Conservation (phyloP, 1,140 invertebrate species). For the Hermetia illucens region DNA sequence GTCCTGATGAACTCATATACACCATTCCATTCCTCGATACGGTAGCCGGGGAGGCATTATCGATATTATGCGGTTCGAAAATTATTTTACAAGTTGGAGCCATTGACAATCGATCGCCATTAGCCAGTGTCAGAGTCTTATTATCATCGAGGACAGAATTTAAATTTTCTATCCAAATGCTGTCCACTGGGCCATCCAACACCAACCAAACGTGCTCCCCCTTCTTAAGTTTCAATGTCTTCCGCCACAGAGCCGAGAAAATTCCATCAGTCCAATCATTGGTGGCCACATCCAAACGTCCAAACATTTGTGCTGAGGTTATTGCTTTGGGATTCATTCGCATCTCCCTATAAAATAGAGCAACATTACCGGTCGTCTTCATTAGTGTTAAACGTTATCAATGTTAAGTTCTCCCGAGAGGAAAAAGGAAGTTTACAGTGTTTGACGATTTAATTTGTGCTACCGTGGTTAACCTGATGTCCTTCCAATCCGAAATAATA, state of each 20-base stretch:
- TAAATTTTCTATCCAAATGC: slow-evolving; percentile 95
- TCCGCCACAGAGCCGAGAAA: slow-evolving; percentile 90
- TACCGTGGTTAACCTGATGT: too few species aligned
- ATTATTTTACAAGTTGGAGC: slow-evolving; percentile 86
- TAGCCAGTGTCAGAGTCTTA: slow-evolving; percentile 83
- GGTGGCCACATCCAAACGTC: slow-evolving; percentile 84
- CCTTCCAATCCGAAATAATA: too few species aligned
- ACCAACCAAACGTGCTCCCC: slow-evolving; percentile 85
- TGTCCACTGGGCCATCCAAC: slow-evolving; percentile 88
- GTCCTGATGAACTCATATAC: slow-evolving; percentile 91
- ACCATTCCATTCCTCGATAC: slow-evolving; percentile 95
- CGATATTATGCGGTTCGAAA: slow-evolving; percentile 93
- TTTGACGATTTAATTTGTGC: too few species aligned
- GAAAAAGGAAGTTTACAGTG: too few species aligned
- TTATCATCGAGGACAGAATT: slow-evolving; percentile 95
- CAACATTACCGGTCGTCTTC: too few species aligned
- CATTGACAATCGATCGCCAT: slow-evolving; percentile 88
- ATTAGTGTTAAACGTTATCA: too few species aligned
- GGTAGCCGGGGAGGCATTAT: slow-evolving; percentile 91
- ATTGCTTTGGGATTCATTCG: slow-evolving; percentile 98
- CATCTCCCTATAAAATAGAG: slow-evolving; percentile 73
- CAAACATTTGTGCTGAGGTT: slow-evolving; percentile 95
- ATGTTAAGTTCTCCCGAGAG: too few species aligned
- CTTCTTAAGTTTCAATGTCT: slow-evolving; percentile 78
- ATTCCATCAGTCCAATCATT: slow-evolving; percentile 98